These are phyloP conservation scores for Narcine bancroftii DNA, from an alignment of 2,113 vertebrate genomes.

Conservation along the genomic window DNA sequence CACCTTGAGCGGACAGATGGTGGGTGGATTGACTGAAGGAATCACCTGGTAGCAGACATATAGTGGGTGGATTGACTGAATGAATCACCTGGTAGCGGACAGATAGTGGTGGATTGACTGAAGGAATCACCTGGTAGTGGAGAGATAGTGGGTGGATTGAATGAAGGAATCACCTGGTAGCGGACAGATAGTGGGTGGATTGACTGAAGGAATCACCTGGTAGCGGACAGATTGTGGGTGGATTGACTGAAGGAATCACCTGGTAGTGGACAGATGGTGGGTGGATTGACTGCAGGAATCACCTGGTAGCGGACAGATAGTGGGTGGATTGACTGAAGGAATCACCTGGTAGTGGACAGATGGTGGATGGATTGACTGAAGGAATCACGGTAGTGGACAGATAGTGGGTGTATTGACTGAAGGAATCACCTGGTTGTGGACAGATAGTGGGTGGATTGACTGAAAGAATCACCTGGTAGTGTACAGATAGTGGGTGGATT, in stretches of 20 bases:
- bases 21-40: neutral
- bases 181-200: neutral
- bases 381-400: neutral
- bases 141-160: neutral
- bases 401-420: neutral
- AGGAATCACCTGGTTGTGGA: neutral
- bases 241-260: neutral
- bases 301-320: too few relatives aligned
- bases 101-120: neutral
- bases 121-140: neutral
- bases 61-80: neutral
- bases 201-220: neutral
- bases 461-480: neutral
- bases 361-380: too few relatives aligned
- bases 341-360: too few relatives aligned
- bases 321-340: neutral
- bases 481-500: neutral
- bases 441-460: neutral
- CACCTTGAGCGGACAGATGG: too few relatives aligned
- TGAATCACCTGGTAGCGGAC: neutral
- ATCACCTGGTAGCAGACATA: too few relatives aligned
- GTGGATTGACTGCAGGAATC: neutral
- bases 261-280: neutral
- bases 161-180: neutral
- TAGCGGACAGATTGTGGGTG: neutral